Base-by-base conservation (phyloP, 2,797 vertebrate genomes). In the Rallus crepitans region DNA sequence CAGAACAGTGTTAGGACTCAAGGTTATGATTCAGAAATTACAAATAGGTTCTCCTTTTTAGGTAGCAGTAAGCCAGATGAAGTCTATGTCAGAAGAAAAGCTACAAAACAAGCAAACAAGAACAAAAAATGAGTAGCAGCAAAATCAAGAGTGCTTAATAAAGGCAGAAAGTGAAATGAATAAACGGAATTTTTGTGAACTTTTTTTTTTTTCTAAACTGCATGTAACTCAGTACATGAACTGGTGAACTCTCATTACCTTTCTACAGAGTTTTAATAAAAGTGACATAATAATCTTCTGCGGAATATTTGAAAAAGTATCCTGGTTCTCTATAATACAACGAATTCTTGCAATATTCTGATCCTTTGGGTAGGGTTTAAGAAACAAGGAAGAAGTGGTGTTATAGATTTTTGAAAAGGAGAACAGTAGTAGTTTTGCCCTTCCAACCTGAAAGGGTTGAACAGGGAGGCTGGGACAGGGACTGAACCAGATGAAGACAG, bases 11-110 rank as follows among this genome's bases (percentile, higher is more conserved):
- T 84, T 57, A 89, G 30, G 64, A 77, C 18, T 93, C 89, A 92
- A 82, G 88, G 73, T 90, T 89, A 89, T 84, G 64, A 85, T n/a
- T 89, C 71, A 47, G 47, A 79, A 93, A 93, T 82, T 76, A 77
- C 31, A 71, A 28, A 60, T 10, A 21, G 20, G 15, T 66, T 84
- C 42, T 81, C 18, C 55, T 85, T 30, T 77, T 79, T 25, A 60
- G 47, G 28, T 24, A 84, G 63, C 28, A 77, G 28, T 39, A 92
- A 91, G n/a, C 13, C 76, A 61, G 52, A 81, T 30, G 21, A 83
- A 65, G 9, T 28, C 42, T 57, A 52, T 23, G 13, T 27, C 20
- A 50, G 39, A 65, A 39, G 19, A 31, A 87, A 90, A 59, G 30
- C 11, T 35, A 42, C 3, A 23, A 63, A 91, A 39, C 30, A 80